phyloP scores from a whole-genome alignment of 2,888 invertebrate species.

The Cantharis nigra region DNA sequence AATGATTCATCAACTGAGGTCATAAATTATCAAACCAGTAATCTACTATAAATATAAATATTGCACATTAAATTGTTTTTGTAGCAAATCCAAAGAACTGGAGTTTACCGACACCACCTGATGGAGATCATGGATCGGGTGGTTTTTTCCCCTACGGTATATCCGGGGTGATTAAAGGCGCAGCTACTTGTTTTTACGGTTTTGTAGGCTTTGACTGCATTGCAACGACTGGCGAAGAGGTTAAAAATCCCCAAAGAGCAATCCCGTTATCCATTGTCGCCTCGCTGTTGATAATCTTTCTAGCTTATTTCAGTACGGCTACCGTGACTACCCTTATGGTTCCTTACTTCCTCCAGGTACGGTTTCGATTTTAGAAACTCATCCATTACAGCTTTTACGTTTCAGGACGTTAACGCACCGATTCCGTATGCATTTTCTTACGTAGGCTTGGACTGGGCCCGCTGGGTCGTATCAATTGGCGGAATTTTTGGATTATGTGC shows the following conservation, averaged over 20 bases:
- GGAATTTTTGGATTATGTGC: constrained; percentile 85
- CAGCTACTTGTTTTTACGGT: constrained; percentile 87
- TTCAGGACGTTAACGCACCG: constrained; percentile 75
- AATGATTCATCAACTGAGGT: not conserved
- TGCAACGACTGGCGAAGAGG: constrained; percentile 88
- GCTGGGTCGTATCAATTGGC: constrained; percentile 83
- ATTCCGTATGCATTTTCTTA: constrained; percentile 77
- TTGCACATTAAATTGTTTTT: constrained; percentile 2
- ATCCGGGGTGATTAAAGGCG: constrained; percentile 77
- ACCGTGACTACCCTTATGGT: constrained; percentile 85
- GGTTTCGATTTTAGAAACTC: not conserved
- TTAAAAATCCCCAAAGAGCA: constrained; percentile 80
- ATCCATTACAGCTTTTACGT: constrained; percentile 22
- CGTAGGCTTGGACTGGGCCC: constrained; percentile 77
- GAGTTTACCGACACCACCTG: constrained; percentile 42
- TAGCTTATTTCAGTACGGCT: constrained; percentile 89
- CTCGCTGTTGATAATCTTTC: constrained; percentile 80
- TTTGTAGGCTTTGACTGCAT: constrained; percentile 94
- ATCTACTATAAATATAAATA: not conserved
- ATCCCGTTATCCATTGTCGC: constrained; percentile 87
- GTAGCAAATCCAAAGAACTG: constrained; percentile 58
- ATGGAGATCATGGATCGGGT: constrained; percentile 60
- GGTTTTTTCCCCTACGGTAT: constrained; percentile 87
- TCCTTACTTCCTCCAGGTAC: constrained; percentile 77
- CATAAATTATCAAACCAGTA: not conserved